These are phyloP conservation scores for Zosterops borbonicus DNA, from an alignment of 2,113 vertebrate genomes.

Conservation along the genomic window DNA sequence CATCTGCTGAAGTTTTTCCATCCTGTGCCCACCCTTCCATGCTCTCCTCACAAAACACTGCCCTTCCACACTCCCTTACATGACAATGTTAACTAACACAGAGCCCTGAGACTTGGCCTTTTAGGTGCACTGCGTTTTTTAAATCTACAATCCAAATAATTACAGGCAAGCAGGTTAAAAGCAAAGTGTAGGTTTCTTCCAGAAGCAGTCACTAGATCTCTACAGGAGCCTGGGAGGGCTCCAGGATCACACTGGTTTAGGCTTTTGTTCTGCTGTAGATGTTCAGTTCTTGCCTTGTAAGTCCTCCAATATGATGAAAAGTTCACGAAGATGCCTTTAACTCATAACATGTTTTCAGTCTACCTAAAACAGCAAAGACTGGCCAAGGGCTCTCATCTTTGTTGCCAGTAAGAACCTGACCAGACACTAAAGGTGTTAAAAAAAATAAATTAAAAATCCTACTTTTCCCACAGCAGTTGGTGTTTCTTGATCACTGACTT, in stretches of 20 bases:
- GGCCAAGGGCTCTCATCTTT: neutral
- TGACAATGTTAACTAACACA: neutral
- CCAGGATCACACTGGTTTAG: neutral
- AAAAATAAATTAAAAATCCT: neutral
- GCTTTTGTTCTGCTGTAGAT: neutral
- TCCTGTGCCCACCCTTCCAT: neutral
- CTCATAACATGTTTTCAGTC: neutral
- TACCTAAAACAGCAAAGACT: neutral
- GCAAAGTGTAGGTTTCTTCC: neutral
- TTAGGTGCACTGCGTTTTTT: neutral
- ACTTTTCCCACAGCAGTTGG: neutral
- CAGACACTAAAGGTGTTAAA: neutral
- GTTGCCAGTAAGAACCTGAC: neutral
- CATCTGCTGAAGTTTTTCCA: neutral
- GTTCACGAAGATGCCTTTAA: neutral
- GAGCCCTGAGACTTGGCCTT: neutral
- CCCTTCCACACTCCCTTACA: neutral
- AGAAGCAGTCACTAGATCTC: neutral
- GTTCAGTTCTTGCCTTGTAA: neutral
- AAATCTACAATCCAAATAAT: neutral
- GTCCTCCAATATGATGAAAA: neutral
- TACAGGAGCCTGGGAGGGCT: rapidly evolving
- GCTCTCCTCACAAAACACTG: neutral
- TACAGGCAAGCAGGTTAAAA: neutral
- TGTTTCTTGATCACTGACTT: neutral